phyloP scores from a whole-genome alignment of 2,888 invertebrate genomes.

The Melangyna quadrimaculata region DNA sequence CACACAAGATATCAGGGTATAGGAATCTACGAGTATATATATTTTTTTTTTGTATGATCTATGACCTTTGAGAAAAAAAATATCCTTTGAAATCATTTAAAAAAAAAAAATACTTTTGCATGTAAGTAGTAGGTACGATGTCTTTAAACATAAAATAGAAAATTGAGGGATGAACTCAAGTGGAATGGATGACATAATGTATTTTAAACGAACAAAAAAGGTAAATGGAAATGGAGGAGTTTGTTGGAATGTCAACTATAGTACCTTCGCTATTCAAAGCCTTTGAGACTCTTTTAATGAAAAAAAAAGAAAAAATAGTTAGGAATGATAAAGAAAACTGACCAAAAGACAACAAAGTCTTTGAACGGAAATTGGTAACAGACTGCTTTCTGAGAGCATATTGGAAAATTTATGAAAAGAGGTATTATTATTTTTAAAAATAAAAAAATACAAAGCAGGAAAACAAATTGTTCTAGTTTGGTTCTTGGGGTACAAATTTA shows the following conservation, averaged over 20 bases:
- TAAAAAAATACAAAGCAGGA: background rate
- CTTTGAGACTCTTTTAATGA: background rate
- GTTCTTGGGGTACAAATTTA: no score
- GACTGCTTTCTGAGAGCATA: background rate
- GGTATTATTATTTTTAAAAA: background rate
- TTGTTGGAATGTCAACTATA: background rate
- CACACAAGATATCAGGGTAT: no score
- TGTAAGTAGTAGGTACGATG: background rate
- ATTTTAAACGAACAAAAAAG: background rate
- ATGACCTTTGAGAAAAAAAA: constrained; percentile 34
- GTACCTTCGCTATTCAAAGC: background rate
- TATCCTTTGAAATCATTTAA: constrained; percentile 26
- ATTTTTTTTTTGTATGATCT: constrained; percentile 1
- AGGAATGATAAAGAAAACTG: background rate
- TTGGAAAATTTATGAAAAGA: background rate
- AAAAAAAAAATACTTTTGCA: background rate
- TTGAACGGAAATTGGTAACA: background rate
- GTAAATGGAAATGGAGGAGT: background rate
- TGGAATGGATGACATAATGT: constrained; percentile 6
- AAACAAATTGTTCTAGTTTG: no score
- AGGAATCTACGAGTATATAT: background rate
- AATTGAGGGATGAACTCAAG: constrained; percentile 7
- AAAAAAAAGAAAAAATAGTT: background rate
- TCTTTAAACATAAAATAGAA: background rate
- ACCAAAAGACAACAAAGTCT: background rate